Conservation (phyloP, 2,113 vertebrate species). For the Nipponia nippon region DNA sequence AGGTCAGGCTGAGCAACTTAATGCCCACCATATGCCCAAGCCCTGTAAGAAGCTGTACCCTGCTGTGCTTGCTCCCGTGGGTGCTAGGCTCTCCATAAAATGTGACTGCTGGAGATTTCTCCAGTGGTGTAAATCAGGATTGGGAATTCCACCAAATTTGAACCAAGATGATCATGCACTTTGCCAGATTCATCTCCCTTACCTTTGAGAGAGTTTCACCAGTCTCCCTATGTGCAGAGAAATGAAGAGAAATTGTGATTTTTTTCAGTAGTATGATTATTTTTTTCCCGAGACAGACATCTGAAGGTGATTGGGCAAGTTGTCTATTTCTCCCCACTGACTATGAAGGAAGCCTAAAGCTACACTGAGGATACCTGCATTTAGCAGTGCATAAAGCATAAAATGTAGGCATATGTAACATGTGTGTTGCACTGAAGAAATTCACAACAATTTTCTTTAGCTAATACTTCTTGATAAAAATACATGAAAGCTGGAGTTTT, state of each 20-base stretch:
- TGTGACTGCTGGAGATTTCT: background rate
- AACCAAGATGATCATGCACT: background rate
- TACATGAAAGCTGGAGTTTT: background rate
- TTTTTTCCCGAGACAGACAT: background rate
- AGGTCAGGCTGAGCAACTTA: background rate
- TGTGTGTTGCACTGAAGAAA: background rate
- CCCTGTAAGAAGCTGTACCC: background rate
- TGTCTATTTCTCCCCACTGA: background rate
- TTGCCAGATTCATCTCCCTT: background rate
- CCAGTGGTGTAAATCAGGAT: background rate
- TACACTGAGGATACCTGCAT: background rate
- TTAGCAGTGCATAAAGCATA: background rate
- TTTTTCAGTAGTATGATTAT: background rate
- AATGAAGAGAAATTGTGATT: background rate
- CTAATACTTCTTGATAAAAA: background rate
- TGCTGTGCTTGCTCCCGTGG: background rate
- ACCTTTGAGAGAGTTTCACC: background rate
- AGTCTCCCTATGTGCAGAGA: background rate
- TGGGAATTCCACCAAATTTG: background rate
- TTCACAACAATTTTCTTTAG: background rate
- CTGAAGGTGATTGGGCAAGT: background rate
- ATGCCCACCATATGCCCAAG: rapidly evolving
- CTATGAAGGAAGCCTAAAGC: background rate
- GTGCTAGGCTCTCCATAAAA: background rate
- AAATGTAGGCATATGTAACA: background rate